Percentiles rank a stretch among this genome's conserved stretches.
phyloP scores from a whole-genome alignment of 2,113 vertebrate genomes.

The Podilymbus podiceps region DNA sequence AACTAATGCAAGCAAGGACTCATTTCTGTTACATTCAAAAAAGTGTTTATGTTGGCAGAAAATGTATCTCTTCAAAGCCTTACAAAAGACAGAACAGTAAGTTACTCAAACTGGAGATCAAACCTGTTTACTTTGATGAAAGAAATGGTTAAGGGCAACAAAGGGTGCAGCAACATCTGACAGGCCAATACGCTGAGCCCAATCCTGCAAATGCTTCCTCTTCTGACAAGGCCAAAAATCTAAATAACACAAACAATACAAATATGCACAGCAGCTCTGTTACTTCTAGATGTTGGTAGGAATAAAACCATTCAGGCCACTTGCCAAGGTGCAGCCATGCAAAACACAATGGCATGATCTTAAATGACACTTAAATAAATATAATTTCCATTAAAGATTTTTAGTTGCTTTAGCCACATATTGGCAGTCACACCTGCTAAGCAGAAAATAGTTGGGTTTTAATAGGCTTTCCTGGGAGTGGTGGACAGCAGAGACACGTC shows the following conservation, averaged over 20 bases:
- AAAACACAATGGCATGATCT: not conserved
- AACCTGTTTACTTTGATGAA: constrained; percentile 51
- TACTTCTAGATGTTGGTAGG: not conserved
- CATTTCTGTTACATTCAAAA: constrained; percentile 42
- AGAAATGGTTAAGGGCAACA: constrained; percentile 29
- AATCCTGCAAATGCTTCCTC: not conserved
- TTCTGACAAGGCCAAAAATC: not conserved
- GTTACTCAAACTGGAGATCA: constrained; percentile 44
- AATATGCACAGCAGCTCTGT: not conserved
- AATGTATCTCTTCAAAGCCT: constrained; percentile 38
- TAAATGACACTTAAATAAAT: not conserved
- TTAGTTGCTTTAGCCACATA: not conserved
- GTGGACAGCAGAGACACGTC: not conserved
- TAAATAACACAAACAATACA: not conserved
- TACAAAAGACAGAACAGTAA: constrained; percentile 33
- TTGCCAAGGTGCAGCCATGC: constrained; percentile 27
- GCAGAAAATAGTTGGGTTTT: not conserved
- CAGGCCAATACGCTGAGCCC: not conserved
- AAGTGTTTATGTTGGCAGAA: constrained; percentile 65
- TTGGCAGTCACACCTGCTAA: not conserved
- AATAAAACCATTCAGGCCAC: not conserved
- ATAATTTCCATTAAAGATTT: not conserved
- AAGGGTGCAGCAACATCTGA: constrained; percentile 2
- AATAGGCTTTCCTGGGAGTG: not conserved
- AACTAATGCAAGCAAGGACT: constrained; percentile 51